Percentiles rank a stretch among this genome's conserved stretches.
phyloP scores from a whole-genome alignment of 2,797 vertebrate genomes.

The Coilia nasus region DNA sequence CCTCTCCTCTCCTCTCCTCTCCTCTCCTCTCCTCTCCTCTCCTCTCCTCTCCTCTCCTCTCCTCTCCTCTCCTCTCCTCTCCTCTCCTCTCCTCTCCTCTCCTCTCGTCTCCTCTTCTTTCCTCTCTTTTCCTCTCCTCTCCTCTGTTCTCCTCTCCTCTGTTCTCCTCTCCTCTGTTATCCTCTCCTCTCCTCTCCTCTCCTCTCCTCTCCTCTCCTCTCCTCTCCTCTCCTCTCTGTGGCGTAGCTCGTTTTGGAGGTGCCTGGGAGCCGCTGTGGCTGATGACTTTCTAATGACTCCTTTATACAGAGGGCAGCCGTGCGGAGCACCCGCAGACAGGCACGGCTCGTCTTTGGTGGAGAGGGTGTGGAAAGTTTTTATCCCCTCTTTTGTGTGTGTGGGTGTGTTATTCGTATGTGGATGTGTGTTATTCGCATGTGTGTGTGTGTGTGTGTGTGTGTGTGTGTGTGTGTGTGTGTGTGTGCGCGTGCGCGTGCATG shows the following conservation, averaged over 20 bases:
- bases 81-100: background rate
- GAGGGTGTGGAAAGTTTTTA: slow-evolving; percentile 35
- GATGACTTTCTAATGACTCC: slow-evolving; percentile 76
- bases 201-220: background rate
- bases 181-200: background rate
- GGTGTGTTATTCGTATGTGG: no score
- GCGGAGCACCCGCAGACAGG: slow-evolving; percentile 12
- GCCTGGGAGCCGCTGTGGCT: slow-evolving; percentile 70
- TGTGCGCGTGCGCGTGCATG: slow-evolving; percentile 21
- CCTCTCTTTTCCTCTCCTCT: background rate
- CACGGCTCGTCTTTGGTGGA: slow-evolving; percentile 39
- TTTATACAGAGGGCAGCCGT: slow-evolving; percentile 70
- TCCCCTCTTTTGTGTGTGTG: background rate
- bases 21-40: background rate
- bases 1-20: background rate
- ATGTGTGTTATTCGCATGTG: no score
- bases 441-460: slow-evolving; percentile 12
- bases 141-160: background rate
- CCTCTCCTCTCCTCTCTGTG: slow-evolving; percentile 39
- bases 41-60: background rate
- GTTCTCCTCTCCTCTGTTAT: background rate
- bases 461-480: background rate
- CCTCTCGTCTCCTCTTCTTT: background rate
- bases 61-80: background rate
- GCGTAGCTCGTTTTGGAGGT: slow-evolving; percentile 74